Evolutionary conservation across 2,888 invertebrate genomes (phyloP).

Genomic region (Lepidocyrtoides sp.): DNA sequence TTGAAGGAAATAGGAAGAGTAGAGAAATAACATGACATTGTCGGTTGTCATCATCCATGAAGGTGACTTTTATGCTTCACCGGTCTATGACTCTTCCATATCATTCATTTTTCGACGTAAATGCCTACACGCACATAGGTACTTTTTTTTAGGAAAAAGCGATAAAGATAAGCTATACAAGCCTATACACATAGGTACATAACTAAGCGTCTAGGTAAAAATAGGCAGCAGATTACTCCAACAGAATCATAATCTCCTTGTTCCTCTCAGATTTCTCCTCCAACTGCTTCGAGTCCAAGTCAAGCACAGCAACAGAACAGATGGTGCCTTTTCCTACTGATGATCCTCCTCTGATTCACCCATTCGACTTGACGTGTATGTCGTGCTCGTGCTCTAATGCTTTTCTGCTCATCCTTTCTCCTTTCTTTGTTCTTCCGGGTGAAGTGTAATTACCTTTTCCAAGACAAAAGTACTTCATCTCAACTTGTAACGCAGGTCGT

Average conservation of each 20-base stretch:
- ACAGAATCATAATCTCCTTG: neutral
- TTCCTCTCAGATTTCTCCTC: neutral
- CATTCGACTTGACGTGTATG: neutral
- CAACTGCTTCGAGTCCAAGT: neutral
- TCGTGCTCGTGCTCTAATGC: too few species aligned
- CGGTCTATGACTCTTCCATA: neutral
- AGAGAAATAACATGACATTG: neutral
- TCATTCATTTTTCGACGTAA: neutral
- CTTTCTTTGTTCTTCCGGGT: too few species aligned
- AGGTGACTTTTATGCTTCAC: slow-evolving; percentile 33
- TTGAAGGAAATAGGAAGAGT: neutral
- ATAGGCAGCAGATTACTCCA: too few species aligned
- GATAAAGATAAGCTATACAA: too few species aligned
- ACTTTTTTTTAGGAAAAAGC: too few species aligned
- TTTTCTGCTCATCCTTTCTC: too few species aligned
- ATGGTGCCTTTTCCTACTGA: neutral
- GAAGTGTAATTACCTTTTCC: too few species aligned
- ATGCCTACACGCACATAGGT: neutral
- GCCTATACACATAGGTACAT: too few species aligned
- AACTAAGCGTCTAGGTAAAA: too few species aligned
- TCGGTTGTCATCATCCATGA: slow-evolving; percentile 13
- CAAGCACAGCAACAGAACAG: neutral
- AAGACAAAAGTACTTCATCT: too few species aligned
- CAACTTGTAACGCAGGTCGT: too few species aligned
- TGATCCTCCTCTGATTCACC: neutral